phyloP scores from a whole-genome alignment of 2,113 vertebrate species.

The Probosciger aterrimus region DNA sequence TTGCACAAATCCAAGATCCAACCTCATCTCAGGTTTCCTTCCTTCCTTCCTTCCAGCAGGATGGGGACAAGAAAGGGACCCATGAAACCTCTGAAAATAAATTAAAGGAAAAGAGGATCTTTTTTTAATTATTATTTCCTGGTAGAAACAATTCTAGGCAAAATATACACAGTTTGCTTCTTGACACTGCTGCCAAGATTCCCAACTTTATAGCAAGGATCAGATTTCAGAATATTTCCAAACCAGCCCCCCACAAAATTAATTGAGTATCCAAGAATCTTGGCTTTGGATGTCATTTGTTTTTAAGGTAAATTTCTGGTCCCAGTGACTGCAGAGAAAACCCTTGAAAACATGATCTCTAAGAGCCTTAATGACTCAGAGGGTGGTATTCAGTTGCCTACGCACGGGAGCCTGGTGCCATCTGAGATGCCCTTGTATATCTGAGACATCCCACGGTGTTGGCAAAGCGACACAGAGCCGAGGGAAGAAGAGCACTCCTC shows the following conservation, averaged over 20 bases:
- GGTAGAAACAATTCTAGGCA: conserved; percentile 14
- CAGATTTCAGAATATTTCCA: conserved; percentile 28
- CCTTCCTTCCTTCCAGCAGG: not conserved
- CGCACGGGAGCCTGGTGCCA: conserved; percentile 20
- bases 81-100: not conserved
- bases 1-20: not conserved
- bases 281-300: conserved; percentile 32
- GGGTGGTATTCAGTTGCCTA: conserved; percentile 25
- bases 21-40: not conserved
- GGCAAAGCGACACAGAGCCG: not conserved
- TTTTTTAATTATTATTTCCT: not conserved
- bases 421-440: conserved; percentile 26
- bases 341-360: not conserved
- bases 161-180: conserved; percentile 31
- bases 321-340: not conserved
- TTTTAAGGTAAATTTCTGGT: conserved; percentile 36
- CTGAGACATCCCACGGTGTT: conserved; percentile 32
- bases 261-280: conserved; percentile 45
- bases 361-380: not conserved
- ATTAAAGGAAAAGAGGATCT: not conserved
- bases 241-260: conserved; percentile 39
- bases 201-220: not conserved
- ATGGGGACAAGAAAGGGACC: not conserved
- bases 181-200: conserved; percentile 40
- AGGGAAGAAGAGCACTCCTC: not conserved